Conservation (phyloP, 2,888 invertebrate genomes). For the Nomada fucata region DNA sequence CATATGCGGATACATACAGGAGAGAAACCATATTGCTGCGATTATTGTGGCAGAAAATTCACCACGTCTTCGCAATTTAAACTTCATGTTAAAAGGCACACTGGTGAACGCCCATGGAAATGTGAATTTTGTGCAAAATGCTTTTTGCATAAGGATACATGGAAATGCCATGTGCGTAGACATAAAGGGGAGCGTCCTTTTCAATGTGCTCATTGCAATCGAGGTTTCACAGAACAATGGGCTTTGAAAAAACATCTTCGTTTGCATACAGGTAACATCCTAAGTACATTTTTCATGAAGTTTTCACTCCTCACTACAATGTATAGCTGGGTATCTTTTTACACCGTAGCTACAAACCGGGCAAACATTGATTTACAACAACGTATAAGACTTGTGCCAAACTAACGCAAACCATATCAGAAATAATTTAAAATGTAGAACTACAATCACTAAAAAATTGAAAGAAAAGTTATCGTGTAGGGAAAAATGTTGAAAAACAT, state of each 20-base stretch:
- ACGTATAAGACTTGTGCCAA: too few species aligned
- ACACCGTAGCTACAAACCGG: too few species aligned
- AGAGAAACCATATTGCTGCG: conserved; percentile 91
- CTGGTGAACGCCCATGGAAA: conserved; percentile 86
- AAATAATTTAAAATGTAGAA: too few species aligned
- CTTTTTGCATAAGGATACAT: conserved; percentile 87
- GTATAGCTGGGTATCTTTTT: too few species aligned
- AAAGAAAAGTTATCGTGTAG: too few species aligned
- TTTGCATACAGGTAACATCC: conserved; percentile 85
- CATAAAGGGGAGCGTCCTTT: conserved; percentile 88
- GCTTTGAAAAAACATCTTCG: conserved; percentile 88
- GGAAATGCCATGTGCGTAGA: conserved; percentile 88
- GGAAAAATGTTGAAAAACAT: too few species aligned
- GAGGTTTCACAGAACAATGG: conserved; percentile 88
- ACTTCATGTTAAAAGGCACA: conserved; percentile 88
- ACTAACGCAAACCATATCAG: too few species aligned
- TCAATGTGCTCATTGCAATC: conserved; percentile 86
- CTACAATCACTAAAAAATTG: too few species aligned
- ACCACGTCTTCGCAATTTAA: conserved; percentile 91
- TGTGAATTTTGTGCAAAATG: conserved; percentile 87
- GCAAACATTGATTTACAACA: too few species aligned
- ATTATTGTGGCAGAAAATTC: conserved; percentile 88
- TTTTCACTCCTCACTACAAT: neutral
- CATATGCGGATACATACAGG: conserved; percentile 92
- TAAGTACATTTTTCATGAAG: neutral